A percentile compares a stretch with the other conserved stretches of the same genome.
These are phyloP conservation scores for Metallyticus violacea DNA, from an alignment of 2,888 invertebrate species.

Conservation along the genomic window DNA sequence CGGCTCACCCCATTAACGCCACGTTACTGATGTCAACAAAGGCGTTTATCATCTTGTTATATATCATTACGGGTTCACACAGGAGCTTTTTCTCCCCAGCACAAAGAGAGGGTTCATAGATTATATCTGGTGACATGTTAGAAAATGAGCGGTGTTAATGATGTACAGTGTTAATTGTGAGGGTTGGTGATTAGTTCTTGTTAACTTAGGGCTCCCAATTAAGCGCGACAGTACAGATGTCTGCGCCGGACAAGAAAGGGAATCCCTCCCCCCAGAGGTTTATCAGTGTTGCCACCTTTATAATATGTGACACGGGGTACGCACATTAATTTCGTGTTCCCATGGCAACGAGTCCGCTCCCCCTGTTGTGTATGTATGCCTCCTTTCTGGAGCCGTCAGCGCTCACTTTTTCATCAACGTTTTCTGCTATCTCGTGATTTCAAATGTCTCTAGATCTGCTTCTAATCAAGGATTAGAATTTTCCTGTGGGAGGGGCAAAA, in stretches of 20 bases:
- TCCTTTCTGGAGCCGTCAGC: not conserved
- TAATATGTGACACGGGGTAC: not conserved
- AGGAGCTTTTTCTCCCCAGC: no score
- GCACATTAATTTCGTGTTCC: not conserved
- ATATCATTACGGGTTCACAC: not conserved
- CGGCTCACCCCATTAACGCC: not conserved
- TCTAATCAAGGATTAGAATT: no score
- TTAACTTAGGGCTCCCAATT: no score
- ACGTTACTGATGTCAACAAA: not conserved
- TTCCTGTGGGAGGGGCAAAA: no score
- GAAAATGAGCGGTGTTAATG: no score
- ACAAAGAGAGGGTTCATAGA: no score
- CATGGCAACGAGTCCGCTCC: not conserved
- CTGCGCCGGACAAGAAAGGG: no score
- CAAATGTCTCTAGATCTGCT: no score
- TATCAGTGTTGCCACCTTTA: not conserved
- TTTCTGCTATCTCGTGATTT: no score
- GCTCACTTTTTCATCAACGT: not conserved
- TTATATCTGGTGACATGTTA: no score
- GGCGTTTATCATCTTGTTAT: not conserved
- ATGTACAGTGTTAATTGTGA: no score
- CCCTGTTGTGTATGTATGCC: no score
- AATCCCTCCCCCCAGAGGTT: not conserved
- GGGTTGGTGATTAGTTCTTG: not conserved
- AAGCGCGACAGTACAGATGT: not conserved